These are phyloP conservation scores for Tillus elongatus DNA, from an alignment of 2,888 invertebrate species.

Conservation along the genomic window DNA sequence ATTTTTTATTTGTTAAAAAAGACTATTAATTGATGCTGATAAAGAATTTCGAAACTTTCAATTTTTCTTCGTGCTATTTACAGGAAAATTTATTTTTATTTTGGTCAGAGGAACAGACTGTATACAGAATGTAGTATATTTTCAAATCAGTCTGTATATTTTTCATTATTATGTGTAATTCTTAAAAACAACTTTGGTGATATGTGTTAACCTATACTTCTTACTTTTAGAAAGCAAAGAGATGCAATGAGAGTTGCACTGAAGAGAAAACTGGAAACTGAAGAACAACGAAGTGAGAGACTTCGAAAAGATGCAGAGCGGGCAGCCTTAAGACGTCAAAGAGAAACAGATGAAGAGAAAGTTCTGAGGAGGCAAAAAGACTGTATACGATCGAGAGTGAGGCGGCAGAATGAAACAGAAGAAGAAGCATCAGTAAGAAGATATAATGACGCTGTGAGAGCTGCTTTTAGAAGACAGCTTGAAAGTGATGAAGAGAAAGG, in stretches of 20 bases:
- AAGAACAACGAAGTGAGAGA: constrained; percentile 6
- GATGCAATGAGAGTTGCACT: constrained; percentile 7
- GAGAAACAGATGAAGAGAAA: constrained; percentile 11
- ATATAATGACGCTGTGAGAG: constrained; percentile 10
- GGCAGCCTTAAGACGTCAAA: constrained; percentile 7
- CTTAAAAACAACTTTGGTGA: too few relatives aligned
- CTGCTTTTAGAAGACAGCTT: constrained; percentile 8
- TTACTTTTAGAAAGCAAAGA: constrained; percentile 6
- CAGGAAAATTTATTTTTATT: too few relatives aligned
- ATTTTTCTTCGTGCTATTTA: too few relatives aligned
- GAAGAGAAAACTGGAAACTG: constrained; percentile 7
- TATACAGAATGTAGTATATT: too few relatives aligned
- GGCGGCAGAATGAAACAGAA: constrained; percentile 8
- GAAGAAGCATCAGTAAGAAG: constrained; percentile 10
- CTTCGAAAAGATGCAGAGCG: constrained; percentile 10
- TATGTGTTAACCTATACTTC: too few relatives aligned
- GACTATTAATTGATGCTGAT: too few relatives aligned
- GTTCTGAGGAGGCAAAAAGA: constrained; percentile 10
- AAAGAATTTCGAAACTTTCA: too few relatives aligned
- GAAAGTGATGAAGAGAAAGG: constrained; percentile 11
- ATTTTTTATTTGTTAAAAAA: too few relatives aligned
- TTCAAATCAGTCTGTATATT: too few relatives aligned
- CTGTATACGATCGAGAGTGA: constrained; percentile 8
- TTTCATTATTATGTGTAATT: too few relatives aligned
- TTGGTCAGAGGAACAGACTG: too few relatives aligned